Evolutionary conservation across 2,113 vertebrate genomes (phyloP).

Genomic region (Rhinichthys klamathensis): DNA sequence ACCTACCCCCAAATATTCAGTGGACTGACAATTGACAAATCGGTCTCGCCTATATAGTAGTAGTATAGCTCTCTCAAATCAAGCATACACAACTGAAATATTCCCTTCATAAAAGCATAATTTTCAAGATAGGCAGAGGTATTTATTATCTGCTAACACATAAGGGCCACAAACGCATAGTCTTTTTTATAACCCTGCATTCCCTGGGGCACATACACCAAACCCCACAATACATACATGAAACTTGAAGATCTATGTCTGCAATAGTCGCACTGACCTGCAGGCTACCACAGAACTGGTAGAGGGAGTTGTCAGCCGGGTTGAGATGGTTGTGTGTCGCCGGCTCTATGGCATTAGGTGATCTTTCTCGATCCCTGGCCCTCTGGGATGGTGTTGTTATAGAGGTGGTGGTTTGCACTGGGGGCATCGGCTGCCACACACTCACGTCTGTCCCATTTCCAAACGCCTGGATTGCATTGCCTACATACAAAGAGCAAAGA

Average conservation of each 20-base stretch:
- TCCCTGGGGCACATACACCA: neutral
- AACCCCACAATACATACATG: neutral
- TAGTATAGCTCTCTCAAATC: neutral
- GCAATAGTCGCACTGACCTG: slow-evolving; percentile 79
- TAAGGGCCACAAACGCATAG: neutral
- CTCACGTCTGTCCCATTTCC: slow-evolving; percentile 96
- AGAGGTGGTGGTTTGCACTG: slow-evolving; percentile 80
- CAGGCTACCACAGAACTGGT: slow-evolving; percentile 87
- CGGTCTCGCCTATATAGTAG: neutral
- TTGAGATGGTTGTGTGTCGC: slow-evolving; percentile 81
- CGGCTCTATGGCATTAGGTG: slow-evolving; percentile 69
- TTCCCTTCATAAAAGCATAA: neutral
- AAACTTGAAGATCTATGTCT: neutral
- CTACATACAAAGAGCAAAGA: slow-evolving; percentile 69
- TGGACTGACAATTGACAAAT: neutral
- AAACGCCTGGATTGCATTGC: slow-evolving; percentile 95
- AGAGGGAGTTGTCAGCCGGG: slow-evolving; percentile 68
- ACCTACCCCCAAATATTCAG: neutral
- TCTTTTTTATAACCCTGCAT: neutral
- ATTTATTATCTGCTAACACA: neutral
- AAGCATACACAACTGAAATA: neutral
- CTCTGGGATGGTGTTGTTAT: slow-evolving; percentile 78
- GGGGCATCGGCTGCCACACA: slow-evolving; percentile 87
- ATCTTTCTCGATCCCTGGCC: slow-evolving; percentile 65
- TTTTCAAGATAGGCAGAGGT: neutral